A percentile compares a stretch with the other conserved stretches of the same genome.
Conservation (phyloP, 2,797 vertebrate genomes). For the Triplophysa yarkandensis region DNA sequence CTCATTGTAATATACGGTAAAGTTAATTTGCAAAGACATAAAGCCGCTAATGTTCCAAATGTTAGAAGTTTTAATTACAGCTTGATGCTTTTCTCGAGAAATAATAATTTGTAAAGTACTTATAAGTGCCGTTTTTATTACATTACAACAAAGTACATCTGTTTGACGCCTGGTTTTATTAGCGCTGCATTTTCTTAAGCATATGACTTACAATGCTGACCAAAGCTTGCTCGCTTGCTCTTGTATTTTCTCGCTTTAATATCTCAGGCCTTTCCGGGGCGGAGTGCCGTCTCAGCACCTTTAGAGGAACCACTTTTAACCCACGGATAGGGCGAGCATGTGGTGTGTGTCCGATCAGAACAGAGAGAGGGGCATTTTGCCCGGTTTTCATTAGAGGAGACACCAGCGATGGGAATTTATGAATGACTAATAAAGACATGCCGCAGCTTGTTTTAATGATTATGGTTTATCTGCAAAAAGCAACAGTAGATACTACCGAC, state of each 20-base stretch:
- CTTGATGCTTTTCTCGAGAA: not conserved
- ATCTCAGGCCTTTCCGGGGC: constrained; percentile 37
- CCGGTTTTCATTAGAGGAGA: constrained; percentile 44
- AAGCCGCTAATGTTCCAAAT: constrained; percentile 3
- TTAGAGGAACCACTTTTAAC: constrained; percentile 25
- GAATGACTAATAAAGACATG: constrained; percentile 50
- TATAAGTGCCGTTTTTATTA: constrained; percentile 21
- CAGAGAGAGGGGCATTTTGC: constrained; percentile 42
- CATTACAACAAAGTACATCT: constrained; percentile 23
- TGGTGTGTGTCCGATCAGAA: constrained; percentile 27
- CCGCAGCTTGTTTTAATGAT: constrained; percentile 49
- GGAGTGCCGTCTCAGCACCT: constrained; percentile 50
- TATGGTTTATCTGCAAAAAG: constrained; percentile 32
- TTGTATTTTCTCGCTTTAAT: constrained; percentile 20
- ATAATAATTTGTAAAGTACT: not conserved
- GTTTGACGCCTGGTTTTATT: constrained; percentile 29
- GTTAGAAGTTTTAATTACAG: not conserved
- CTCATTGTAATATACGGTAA: not conserved
- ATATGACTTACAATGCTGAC: constrained; percentile 22
- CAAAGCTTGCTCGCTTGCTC: constrained; percentile 28
- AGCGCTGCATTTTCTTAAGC: constrained; percentile 20
- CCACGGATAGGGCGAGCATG: constrained; percentile 14
- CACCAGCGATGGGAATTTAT: constrained; percentile 36
- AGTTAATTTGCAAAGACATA: not conserved
- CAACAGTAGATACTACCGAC: constrained; percentile 26